These are phyloP conservation scores for Conchocele bisecta DNA, from an alignment of 2,888 invertebrate genomes.

Conservation along the genomic window DNA sequence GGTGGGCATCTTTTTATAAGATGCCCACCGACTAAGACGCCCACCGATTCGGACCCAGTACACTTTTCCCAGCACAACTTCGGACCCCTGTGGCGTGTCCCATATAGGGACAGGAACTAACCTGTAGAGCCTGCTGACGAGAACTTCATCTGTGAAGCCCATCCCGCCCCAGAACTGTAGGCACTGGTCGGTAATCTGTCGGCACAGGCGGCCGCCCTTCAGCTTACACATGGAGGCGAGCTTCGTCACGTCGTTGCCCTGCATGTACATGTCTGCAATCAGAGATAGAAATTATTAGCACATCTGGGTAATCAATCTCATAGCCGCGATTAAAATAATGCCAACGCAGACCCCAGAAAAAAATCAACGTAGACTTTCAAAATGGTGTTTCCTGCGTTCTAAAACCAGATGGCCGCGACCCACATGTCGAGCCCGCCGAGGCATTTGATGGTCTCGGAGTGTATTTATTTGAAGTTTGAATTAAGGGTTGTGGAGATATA, in stretches of 20 bases:
- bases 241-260: slow-evolving; percentile 84
- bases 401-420: no score
- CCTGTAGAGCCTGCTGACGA: slow-evolving; percentile 82
- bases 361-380: not conserved
- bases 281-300: not conserved
- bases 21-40: no score
- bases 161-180: slow-evolving; percentile 86
- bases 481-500: no score
- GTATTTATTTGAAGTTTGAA: no score
- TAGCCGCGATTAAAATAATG: no score
- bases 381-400: not conserved
- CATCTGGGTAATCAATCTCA: no score
- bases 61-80: no score
- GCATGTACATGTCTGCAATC: slow-evolving; percentile 79
- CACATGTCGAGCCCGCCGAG: no score
- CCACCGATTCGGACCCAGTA: no score
- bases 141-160: slow-evolving; percentile 84
- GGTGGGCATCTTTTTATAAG: no score
- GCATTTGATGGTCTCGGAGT: no score
- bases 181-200: slow-evolving; percentile 84
- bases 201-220: slow-evolving; percentile 84
- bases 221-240: slow-evolving; percentile 85
- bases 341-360: no score
- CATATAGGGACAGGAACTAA: slow-evolving; percentile 42
- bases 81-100: not conserved